These are phyloP conservation scores for Ammospiza nelsoni DNA, from an alignment of 2,113 vertebrate species.

Conservation along the genomic window DNA sequence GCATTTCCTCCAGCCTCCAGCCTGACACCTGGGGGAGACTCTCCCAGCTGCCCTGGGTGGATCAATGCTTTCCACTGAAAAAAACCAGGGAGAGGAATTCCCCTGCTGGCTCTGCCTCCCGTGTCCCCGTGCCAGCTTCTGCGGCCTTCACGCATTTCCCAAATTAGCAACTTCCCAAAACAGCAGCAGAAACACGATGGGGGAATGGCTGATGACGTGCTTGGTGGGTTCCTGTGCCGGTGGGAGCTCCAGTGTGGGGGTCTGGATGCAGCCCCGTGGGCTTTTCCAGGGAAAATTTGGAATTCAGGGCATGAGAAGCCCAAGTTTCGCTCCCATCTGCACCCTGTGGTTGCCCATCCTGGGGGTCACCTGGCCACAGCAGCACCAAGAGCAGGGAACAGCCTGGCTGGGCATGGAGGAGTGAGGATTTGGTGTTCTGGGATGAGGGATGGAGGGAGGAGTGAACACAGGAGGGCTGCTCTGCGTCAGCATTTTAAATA, in stretches of 20 bases:
- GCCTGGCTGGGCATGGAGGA: fast-evolving
- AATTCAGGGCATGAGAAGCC: not conserved
- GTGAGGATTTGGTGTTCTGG: fast-evolving
- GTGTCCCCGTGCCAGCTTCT: not conserved
- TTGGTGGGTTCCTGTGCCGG: not conserved
- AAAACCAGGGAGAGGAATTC: constrained; percentile 14
- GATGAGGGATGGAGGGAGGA: not conserved
- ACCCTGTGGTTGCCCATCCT: not conserved
- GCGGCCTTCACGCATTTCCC: not conserved
- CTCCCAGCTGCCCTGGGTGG: not conserved
- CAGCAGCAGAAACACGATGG: not conserved
- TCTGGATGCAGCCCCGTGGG: not conserved
- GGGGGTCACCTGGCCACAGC: not conserved
- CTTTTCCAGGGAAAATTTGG: not conserved
- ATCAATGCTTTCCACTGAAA: not conserved
- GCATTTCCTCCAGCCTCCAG: not conserved
- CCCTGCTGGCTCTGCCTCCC: not conserved
- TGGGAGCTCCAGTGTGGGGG: not conserved
- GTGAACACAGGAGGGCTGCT: not conserved
- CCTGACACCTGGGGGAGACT: not conserved
- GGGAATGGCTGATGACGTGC: not conserved
- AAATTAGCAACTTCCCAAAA: constrained; percentile 40
- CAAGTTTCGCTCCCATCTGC: not conserved
- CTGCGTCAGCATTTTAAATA: not conserved
- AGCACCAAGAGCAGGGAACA: not conserved